Base-by-base conservation (phyloP, 2,113 vertebrate genomes). In the Nannobrachium achirus region DNA sequence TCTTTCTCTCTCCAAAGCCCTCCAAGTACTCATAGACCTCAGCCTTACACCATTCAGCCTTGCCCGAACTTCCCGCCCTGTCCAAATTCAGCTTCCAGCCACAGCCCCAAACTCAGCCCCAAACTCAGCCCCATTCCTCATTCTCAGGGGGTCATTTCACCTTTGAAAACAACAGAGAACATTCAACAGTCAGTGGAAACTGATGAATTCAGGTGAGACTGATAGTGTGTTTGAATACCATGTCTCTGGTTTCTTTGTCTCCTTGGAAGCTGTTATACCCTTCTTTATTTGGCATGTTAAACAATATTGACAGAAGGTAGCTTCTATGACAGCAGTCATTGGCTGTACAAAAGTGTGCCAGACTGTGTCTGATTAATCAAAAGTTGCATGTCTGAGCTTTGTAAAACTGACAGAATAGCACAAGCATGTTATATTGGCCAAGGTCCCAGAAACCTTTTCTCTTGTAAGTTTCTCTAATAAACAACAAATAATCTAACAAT, bases 171-270 rank as follows among this genome's bases (percentile, higher is more conserved):
- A 2, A 53, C 74, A 4, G 71, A 79, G 49, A 85, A 67, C 19
- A 82, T 62, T 19, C 56, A 2, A 51, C 77, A 78, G 69, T 4
- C 70, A 0, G 79, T 15, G 7, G 87, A 89, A 3, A 78, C 66
- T 46, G 82, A 61, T n/a, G 86, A 92, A 65, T 93, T 92, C 85
- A 92, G 90, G 92, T 93, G 75, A 89, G 85, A 62, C 14, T 59
- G 42, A 39, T 4, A 15, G 20, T 42, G 33, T 2, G 6, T 49
- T 72, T 13, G 40, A 11, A 10, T 10, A 15, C 50, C 48, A 69
- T 7, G 9, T 4, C 56, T 3, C 6, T 3, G 18, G 18, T 62
- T 19, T n/a, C 10, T 15, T 18, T 57, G 18, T 64, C 64, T 63
- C 40, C 74, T 63, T 39, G 39, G 46, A 33, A 75, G 75, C 66